Evolutionary conservation across 2,797 vertebrate species (phyloP), one percentile per base, ranked within the genome.

Genomic region (Aulostomus chinensis): DNA sequence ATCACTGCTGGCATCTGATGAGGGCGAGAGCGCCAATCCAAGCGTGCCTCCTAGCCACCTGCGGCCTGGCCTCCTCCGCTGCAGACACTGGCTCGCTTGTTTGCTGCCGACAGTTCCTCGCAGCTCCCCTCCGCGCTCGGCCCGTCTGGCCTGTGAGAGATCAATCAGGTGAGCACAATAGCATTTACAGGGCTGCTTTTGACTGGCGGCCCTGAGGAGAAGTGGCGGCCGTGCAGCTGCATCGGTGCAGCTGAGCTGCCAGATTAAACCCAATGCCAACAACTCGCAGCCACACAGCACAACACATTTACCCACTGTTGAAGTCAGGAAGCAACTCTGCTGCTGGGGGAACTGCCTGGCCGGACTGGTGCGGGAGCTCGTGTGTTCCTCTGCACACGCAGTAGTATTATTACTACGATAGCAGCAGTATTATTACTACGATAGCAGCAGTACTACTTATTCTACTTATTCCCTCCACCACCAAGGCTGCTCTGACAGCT

Each of bases 111-210:
- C 80, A 74, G 73, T 68, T 73, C 70, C 80, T 73, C 20, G 66
- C 72, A 77, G 34, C 66, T 76, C 64, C 80, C 83, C 81, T 74
- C 81, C 86, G 78, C 68, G 71, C 82, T 81, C 77, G 13, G 85
- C 72, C 80, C 68, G 87, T 87, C 85, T 88, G 86, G 79, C 76
- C 78, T 58, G 73, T 65, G 80, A 79, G 68, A 90, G 88, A 91
- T 90, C 90, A 90, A 87, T 91, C 85, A 91, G 87, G 83, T 80
- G 73, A 80, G 81, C 74, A 91, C 88, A 92, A 92, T 88, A 85
- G 84, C 55, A 80, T 89, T 88, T 86, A 88, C 78, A 79, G 78
- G 87, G 81, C 70, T 82, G 82, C 84, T 87, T 89, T 84, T 83
- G 80, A 86, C 69, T 55, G 69, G 78, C 73, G 68, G 84, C 74